phyloP scores from a whole-genome alignment of 2,797 vertebrate genomes.

The Calcarius lapponicus region DNA sequence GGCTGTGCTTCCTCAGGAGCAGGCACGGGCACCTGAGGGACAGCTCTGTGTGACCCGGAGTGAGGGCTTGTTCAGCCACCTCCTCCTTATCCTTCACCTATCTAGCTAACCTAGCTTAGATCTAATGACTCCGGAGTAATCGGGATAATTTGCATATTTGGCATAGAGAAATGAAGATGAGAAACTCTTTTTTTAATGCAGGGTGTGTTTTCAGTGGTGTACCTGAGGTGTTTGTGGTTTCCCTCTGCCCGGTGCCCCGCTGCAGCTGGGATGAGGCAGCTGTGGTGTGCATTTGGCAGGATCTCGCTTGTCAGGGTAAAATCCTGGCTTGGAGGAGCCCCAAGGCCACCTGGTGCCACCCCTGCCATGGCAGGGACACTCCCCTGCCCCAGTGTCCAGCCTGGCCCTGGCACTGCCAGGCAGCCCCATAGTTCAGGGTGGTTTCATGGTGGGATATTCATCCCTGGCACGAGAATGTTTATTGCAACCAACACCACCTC shows the following conservation, averaged over 20 bases:
- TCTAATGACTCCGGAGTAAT: background rate
- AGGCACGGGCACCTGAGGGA: background rate
- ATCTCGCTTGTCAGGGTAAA: background rate
- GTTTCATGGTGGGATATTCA: background rate
- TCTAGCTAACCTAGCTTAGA: background rate
- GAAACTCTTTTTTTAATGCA: too few relatives aligned
- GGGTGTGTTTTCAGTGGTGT: background rate
- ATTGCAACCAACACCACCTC: background rate
- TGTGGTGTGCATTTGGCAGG: background rate
- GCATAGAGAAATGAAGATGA: background rate
- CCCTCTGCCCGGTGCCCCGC: background rate
- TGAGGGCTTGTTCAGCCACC: background rate
- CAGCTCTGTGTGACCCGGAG: background rate
- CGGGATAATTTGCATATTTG: background rate
- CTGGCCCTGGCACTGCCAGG: background rate
- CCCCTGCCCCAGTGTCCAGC: background rate
- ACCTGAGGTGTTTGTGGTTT: background rate
- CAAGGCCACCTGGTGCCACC: fast-evolving
- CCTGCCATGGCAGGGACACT: background rate
- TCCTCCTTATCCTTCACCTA: background rate
- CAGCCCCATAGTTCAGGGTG: background rate
- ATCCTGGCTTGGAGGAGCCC: background rate
- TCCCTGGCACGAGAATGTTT: background rate
- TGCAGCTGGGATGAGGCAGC: background rate
- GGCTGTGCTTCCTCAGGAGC: background rate